Base-by-base conservation (phyloP, 1,140 invertebrate genomes). In the Olivierus martensii region DNA sequence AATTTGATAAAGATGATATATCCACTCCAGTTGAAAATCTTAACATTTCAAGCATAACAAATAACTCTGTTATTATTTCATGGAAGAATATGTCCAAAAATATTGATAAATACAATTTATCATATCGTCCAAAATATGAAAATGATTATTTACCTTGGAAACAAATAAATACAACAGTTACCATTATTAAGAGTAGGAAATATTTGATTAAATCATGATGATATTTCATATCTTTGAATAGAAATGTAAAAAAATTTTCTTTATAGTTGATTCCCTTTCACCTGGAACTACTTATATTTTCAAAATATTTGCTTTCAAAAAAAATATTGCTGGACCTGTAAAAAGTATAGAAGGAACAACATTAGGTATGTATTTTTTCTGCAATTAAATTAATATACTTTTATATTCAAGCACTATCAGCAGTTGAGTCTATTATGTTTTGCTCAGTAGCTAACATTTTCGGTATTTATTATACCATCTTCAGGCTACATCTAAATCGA, bases 31-130 rank as follows among this genome's bases (percentile, higher is more conserved):
- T 86, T 1, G 64, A 71, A 38, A 71, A 79, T 49, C 67, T 84
- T 2, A 70, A 62, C 28, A 64, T 77, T 17, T 52, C 67, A 2
- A 68, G 66, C 1, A 65, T 65, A 1, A 74, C 72, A 1, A 71
- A 78, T 22, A 70, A 69, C 18, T 72, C 71, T 0, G 69, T 81
- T 1, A 69, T 61, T 0, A 57, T 87, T 1, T 59, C 63, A 0
- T 88, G 84, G 84, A 68, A 69, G 1, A 65, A 54, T 35, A 3
- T 68, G 36, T 65, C 78, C 0, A 62, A 71, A 9, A 68, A 69
- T n/a, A 77, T 75, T 2, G 77, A 81, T 41, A 77, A 78, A 0
- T 85, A 83, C 61, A 63, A 66, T 2, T 62, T 85, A 2, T 70
- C 68, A 10, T 65, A 76, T 2, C 63, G 67, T 3, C 47, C 51